These are phyloP conservation scores for Sphenodon punctatus DNA, from an alignment of 2,797 vertebrate species.

Conservation along the genomic window DNA sequence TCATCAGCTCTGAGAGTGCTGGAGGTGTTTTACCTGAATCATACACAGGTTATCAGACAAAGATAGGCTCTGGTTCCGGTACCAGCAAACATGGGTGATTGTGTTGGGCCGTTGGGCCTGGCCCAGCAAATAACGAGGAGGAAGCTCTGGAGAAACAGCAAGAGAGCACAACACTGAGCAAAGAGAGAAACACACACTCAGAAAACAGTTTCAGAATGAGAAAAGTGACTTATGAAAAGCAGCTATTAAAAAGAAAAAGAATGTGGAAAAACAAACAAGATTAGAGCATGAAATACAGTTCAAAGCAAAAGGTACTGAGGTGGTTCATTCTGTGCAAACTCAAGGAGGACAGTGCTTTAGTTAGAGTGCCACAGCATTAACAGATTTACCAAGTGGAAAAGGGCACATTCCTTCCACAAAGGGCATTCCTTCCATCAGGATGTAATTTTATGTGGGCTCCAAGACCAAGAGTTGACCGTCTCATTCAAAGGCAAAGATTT, in stretches of 20 bases:
- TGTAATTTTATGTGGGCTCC: neutral
- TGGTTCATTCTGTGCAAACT: neutral
- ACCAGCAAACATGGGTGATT: conserved; percentile 96
- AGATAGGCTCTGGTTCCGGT: conserved; percentile 93
- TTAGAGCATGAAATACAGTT: conserved; percentile 35
- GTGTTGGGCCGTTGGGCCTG: conserved; percentile 91
- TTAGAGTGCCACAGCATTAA: neutral
- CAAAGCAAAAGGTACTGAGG: neutral
- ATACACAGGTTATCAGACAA: conserved; percentile 92
- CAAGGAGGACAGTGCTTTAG: neutral
- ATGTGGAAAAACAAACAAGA: neutral
- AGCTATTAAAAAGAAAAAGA: conserved; percentile 51
- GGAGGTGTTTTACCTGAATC: conserved; percentile 89
- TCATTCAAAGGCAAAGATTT: fast-evolving
- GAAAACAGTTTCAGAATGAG: conserved; percentile 56
- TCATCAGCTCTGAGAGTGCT: conserved; percentile 15
- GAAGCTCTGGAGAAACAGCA: conserved; percentile 85
- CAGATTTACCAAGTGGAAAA: neutral
- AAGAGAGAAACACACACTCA: conserved; percentile 56
- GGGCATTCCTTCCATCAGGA: no score
- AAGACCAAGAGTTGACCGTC: neutral
- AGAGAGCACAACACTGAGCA: conserved; percentile 84
- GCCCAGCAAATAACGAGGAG: conserved; percentile 87
- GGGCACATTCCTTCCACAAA: neutral
- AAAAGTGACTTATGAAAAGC: conserved; percentile 20